Percentiles rank a stretch among this genome's conserved stretches.
phyloP scores from a whole-genome alignment of 2,113 vertebrate genomes.

The Capreolus pygargus region DNA sequence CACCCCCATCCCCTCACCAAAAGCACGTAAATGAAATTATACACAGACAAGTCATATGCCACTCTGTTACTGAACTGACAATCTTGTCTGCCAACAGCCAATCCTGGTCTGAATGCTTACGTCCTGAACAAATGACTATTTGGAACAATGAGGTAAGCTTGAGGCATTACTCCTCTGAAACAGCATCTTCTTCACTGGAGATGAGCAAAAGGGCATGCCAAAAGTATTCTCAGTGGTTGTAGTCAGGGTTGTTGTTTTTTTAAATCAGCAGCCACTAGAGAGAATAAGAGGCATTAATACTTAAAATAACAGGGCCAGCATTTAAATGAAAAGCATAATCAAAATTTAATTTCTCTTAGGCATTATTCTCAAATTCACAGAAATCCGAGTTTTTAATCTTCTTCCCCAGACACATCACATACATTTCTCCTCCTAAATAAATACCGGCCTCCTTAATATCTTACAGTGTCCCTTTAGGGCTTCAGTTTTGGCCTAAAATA shows the following conservation, averaged over 20 bases:
- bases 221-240: slow-evolving; percentile 37
- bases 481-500: slow-evolving; percentile 24
- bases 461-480: neutral
- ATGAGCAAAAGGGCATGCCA: neutral
- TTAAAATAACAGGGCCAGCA: slow-evolving; percentile 48
- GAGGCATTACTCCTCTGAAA: slow-evolving; percentile 28
- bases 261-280: neutral
- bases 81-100: neutral
- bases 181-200: neutral
- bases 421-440: slow-evolving; percentile 48
- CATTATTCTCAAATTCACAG: slow-evolving; percentile 57
- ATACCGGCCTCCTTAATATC: slow-evolving; percentile 13
- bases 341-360: slow-evolving; percentile 70
- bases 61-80: neutral
- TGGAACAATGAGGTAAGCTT: slow-evolving; percentile 12
- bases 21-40: neutral
- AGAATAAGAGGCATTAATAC: slow-evolving; percentile 52
- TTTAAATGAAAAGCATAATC: slow-evolving; percentile 51
- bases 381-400: slow-evolving; percentile 59
- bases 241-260: slow-evolving; percentile 6
- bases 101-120: neutral
- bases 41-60: neutral
- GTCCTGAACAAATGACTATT: neutral
- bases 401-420: neutral
- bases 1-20: neutral